A percentile compares a stretch with the other conserved stretches of the same genome.
Conservation (phyloP, 2,888 invertebrate species). For the Orthosia gracilis region DNA sequence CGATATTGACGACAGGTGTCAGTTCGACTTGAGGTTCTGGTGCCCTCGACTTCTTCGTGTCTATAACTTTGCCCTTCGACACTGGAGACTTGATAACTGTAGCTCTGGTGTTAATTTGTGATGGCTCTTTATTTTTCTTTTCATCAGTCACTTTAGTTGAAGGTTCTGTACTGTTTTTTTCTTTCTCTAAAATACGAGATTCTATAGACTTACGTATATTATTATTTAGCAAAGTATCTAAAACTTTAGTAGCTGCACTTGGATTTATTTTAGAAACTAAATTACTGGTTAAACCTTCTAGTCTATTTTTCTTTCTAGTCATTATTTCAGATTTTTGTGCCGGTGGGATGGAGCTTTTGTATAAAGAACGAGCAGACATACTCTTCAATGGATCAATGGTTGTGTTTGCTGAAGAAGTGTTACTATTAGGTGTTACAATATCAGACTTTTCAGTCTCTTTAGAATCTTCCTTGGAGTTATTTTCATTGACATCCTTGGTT, state of each 20-base stretch:
- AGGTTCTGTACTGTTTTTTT: conserved; percentile 78
- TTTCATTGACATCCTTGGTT: conserved; percentile 80
- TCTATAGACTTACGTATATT: conserved; percentile 89
- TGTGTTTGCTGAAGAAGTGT: conserved; percentile 61
- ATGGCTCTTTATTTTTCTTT: conserved; percentile 80
- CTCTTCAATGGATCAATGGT: conserved; percentile 85
- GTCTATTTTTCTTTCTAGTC: conserved; percentile 92
- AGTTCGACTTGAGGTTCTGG: conserved; percentile 75
- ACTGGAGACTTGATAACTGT: conserved; percentile 91
- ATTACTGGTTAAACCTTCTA: conserved; percentile 92
- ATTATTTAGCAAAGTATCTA: conserved; percentile 88
- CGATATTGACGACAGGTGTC: conserved; percentile 84
- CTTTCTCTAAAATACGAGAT: conserved; percentile 88
- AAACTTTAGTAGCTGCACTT: conserved; percentile 89
- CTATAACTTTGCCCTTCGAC: conserved; percentile 87
- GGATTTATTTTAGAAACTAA: conserved; percentile 92
- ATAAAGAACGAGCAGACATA: conserved; percentile 88
- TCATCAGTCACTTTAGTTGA: conserved; percentile 78
- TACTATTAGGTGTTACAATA: conserved; percentile 64
- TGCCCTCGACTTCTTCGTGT: conserved; percentile 85
- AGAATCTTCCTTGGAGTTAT: conserved; percentile 78
- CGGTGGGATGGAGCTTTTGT: conserved; percentile 87
- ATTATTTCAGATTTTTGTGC: conserved; percentile 91
- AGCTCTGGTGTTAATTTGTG: conserved; percentile 88
- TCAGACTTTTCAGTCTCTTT: conserved; percentile 75